These are phyloP conservation scores for Athrips mouffetella DNA, from an alignment of 2,888 invertebrate species.

Conservation along the genomic window DNA sequence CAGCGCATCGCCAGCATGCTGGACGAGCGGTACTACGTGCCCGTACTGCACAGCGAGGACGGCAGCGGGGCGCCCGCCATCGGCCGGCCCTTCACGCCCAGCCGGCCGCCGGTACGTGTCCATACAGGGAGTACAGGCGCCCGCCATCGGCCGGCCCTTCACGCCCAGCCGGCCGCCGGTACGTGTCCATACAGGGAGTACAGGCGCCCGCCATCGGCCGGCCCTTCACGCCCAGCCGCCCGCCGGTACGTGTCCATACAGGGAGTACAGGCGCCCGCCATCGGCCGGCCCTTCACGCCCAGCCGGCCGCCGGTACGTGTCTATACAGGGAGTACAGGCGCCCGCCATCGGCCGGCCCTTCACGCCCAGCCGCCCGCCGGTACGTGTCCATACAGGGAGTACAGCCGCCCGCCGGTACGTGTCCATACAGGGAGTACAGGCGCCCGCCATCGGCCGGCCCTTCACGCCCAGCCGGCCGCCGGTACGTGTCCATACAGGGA, in stretches of 20 bases:
- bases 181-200: too few species aligned
- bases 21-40: constrained; percentile 90
- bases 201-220: constrained; percentile 87
- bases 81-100: constrained; percentile 87
- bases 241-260: constrained; percentile 71
- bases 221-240: constrained; percentile 85
- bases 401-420: too few species aligned
- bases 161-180: constrained; percentile 81
- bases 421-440: too few species aligned
- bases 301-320: constrained; percentile 74
- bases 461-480: constrained; percentile 85
- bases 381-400: too few species aligned
- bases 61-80: constrained; percentile 85
- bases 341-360: constrained; percentile 89
- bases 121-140: too few species aligned
- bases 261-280: constrained; percentile 84
- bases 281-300: constrained; percentile 89
- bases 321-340: too few species aligned
- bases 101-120: constrained; percentile 56
- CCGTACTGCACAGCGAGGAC: constrained; percentile 89
- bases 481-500: too few species aligned
- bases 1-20: constrained; percentile 80
- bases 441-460: constrained; percentile 87
- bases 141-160: constrained; percentile 88
- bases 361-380: constrained; percentile 82